These are phyloP conservation scores for Oligia fasciuncula DNA, from an alignment of 2,888 invertebrate genomes.

Conservation along the genomic window DNA sequence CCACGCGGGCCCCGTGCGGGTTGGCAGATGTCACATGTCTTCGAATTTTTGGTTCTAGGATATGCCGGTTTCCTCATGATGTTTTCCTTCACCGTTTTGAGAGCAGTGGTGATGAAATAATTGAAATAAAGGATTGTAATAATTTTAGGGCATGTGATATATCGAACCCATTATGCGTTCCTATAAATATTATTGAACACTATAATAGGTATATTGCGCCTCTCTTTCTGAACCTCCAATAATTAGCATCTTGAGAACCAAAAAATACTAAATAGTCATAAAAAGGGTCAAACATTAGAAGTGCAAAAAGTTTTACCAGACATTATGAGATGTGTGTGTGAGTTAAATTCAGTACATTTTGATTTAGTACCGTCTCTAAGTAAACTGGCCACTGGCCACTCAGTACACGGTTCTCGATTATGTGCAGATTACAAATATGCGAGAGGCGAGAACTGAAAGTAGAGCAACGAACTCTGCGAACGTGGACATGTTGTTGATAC, in stretches of 20 bases:
- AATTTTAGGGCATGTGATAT: neutral
- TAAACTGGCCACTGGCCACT: conserved; percentile 12
- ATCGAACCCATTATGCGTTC: neutral
- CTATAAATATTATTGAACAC: neutral
- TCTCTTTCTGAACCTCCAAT: neutral
- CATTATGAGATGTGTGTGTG: neutral
- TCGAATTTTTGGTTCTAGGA: no score
- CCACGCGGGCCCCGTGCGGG: no score
- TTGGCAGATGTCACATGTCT: no score
- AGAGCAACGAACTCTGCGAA: conserved; percentile 51
- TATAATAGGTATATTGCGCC: neutral
- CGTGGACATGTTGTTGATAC: conserved; percentile 17
- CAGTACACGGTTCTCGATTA: conserved; percentile 6
- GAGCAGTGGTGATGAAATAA: neutral
- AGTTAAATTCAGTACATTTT: neutral
- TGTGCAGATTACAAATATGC: conserved; percentile 49
- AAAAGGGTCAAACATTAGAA: neutral
- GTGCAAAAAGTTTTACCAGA: neutral
- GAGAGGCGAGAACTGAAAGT: conserved; percentile 46
- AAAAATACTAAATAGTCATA: neutral
- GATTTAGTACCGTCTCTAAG: neutral
- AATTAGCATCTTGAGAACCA: neutral
- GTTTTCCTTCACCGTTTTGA: no score
- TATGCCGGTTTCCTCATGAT: no score
- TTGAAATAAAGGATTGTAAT: neutral